Percentiles rank a stretch among this genome's conserved stretches.
Conservation (phyloP, 2,113 vertebrate genomes). For the Bubo scandiacus region DNA sequence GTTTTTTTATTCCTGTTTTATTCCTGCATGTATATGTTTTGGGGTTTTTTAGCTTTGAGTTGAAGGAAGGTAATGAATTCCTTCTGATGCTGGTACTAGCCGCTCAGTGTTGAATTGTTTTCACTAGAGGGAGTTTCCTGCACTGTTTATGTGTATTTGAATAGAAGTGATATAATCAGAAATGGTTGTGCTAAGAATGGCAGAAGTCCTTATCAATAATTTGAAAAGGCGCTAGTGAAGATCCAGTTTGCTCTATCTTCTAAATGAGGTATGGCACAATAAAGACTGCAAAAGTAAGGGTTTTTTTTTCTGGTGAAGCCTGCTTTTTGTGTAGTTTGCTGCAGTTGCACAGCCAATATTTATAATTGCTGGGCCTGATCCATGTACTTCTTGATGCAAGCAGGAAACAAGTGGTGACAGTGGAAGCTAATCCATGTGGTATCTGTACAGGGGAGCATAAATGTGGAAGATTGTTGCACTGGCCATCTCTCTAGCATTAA, state of each 20-base stretch:
- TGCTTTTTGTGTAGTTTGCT: background rate
- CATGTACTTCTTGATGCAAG: background rate
- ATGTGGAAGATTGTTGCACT: background rate
- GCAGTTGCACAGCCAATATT: background rate
- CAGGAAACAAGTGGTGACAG: background rate
- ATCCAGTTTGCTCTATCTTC: background rate
- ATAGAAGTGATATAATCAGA: background rate
- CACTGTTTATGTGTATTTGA: background rate
- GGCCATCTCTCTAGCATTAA: background rate
- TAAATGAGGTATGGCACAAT: background rate
- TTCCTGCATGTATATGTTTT: background rate
- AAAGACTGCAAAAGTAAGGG: rapidly evolving
- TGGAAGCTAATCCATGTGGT: background rate
- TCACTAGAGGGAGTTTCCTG: background rate
- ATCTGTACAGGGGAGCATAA: background rate
- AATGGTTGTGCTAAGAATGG: background rate
- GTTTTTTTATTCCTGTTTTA: background rate
- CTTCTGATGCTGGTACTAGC: background rate
- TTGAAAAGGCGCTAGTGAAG: background rate
- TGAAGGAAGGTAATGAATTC: background rate
- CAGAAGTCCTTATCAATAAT: background rate
- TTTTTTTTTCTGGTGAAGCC: background rate
- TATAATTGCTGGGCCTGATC: background rate
- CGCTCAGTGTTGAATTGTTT: background rate
- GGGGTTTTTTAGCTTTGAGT: background rate